These are phyloP conservation scores for Pissodes strobi DNA, from an alignment of 1,140 invertebrate species.

Conservation along the genomic window DNA sequence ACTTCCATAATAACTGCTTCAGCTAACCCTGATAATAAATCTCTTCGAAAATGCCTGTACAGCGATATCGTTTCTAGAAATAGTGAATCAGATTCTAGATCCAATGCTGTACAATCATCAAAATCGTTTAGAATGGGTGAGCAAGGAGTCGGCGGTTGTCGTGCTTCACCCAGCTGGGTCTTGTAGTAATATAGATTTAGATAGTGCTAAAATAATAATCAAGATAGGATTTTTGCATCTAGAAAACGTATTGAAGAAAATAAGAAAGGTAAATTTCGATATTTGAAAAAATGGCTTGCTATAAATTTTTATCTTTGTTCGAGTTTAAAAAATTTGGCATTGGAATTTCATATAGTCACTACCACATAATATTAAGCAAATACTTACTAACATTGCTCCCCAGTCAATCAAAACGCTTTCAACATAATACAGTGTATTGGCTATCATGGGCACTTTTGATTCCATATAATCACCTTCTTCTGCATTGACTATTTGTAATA, in stretches of 20 bases:
- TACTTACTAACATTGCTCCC: constrained; percentile 77
- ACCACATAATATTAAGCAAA: too few relatives aligned
- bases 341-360: too few relatives aligned
- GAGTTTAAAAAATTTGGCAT: too few relatives aligned
- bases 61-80: constrained; percentile 74
- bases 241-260: too few relatives aligned
- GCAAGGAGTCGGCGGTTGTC: constrained; percentile 50
- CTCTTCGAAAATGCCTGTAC: constrained; percentile 68
- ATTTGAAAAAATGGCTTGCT: too few relatives aligned
- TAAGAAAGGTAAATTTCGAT: too few relatives aligned
- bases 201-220: constrained; percentile 71
- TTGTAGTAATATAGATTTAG: constrained; percentile 79
- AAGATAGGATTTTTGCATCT: too few relatives aligned
- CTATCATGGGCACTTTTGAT: constrained; percentile 67
- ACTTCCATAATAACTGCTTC: constrained; percentile 77
- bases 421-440: constrained; percentile 85
- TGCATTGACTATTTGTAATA: constrained; percentile 63
- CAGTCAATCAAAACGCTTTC: constrained; percentile 80
- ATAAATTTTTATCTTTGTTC: too few relatives aligned
- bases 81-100: constrained; percentile 63
- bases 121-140: constrained; percentile 47
- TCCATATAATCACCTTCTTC: constrained; percentile 65
- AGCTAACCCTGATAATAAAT: constrained; percentile 69
- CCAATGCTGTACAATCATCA: constrained; percentile 52
- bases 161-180: constrained; percentile 63